A percentile compares a stretch with the other conserved stretches of the same genome.
Evolutionary conservation across 2,797 vertebrate species (phyloP).

Genomic region (Echiichthys vipera): DNA sequence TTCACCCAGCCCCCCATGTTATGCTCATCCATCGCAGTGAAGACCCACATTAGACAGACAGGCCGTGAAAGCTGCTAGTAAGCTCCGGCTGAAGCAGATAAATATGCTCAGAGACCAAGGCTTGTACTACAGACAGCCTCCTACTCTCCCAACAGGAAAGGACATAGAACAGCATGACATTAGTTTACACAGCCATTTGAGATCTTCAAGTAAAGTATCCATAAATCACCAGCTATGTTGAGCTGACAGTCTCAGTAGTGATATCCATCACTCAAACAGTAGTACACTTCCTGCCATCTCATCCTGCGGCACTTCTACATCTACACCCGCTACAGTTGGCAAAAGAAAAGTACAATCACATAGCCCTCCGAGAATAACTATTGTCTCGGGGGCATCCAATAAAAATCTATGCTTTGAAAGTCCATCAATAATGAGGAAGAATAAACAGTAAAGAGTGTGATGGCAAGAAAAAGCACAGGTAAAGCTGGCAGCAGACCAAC

Average conservation of each 20-base stretch:
- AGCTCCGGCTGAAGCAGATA: slow-evolving; percentile 37
- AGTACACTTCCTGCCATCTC: neutral
- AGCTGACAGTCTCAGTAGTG: neutral
- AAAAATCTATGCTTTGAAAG: slow-evolving; percentile 5
- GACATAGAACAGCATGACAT: slow-evolving; percentile 1
- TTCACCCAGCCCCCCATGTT: slow-evolving; percentile 47
- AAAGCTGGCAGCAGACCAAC: slow-evolving; percentile 29
- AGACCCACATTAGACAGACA: slow-evolving; percentile 43
- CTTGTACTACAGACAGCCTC: slow-evolving; percentile 11
- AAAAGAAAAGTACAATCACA: neutral
- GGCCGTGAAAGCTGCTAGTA: slow-evolving; percentile 9
- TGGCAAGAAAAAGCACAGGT: slow-evolving; percentile 14
- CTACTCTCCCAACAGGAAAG: slow-evolving; percentile 11
- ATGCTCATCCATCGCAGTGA: slow-evolving; percentile 12
- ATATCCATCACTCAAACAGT: neutral
- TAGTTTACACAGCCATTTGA: slow-evolving; percentile 26
- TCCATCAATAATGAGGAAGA: neutral
- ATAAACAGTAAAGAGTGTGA: slow-evolving; percentile 7
- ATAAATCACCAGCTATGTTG: neutral
- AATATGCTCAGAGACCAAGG: slow-evolving; percentile 30
- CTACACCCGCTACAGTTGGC: neutral
- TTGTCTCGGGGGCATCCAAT: neutral
- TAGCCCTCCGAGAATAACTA: neutral
- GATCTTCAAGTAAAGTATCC: neutral
- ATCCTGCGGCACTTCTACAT: neutral